These are phyloP conservation scores for Fundulus diaphanus DNA, from an alignment of 2,797 vertebrate genomes.

Conservation along the genomic window DNA sequence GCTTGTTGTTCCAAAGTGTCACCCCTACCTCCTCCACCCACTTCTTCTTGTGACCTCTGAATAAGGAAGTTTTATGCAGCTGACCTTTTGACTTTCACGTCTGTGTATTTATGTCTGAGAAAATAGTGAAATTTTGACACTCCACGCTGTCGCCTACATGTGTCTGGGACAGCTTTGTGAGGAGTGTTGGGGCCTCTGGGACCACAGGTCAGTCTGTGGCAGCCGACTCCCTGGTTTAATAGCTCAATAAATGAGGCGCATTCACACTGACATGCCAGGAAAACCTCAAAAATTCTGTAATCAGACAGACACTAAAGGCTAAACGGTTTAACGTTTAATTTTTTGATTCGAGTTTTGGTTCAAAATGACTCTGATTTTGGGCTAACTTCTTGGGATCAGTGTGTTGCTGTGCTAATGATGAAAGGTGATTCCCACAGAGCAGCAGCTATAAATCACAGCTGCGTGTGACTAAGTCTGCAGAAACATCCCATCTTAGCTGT, in stretches of 20 bases:
- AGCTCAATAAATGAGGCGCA: slow-evolving; percentile 40
- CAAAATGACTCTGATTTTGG: not conserved
- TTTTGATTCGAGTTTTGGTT: not conserved
- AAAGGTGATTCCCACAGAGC: slow-evolving; percentile 4
- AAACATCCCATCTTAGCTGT: slow-evolving; percentile 18
- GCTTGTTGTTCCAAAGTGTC: slow-evolving; percentile 70
- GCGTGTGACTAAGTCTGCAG: slow-evolving; percentile 5
- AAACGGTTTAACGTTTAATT: not conserved
- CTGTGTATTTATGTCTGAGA: slow-evolving; percentile 77
- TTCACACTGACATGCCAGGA: slow-evolving; percentile 43
- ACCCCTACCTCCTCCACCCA: slow-evolving; percentile 6
- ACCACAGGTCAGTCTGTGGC: slow-evolving; percentile 44
- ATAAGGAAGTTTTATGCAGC: slow-evolving; percentile 78
- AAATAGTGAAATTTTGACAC: slow-evolving; percentile 80
- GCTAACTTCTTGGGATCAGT: not conserved
- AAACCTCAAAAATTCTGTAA: slow-evolving; percentile 39
- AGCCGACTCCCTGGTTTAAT: slow-evolving; percentile 53
- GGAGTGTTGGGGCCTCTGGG: slow-evolving; percentile 69
- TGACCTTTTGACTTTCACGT: slow-evolving; percentile 77
- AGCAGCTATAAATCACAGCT: slow-evolving; percentile 6
- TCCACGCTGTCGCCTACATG: slow-evolving; percentile 73
- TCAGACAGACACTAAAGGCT: slow-evolving; percentile 34
- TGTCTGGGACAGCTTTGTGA: slow-evolving; percentile 71
- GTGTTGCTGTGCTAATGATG: not conserved
- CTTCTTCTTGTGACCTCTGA: slow-evolving; percentile 61